Percentiles rank a stretch among this genome's conserved stretches.
These are phyloP conservation scores for Rhinopithecus roxellana DNA, from an alignment of 2,113 vertebrate species.

Conservation along the genomic window DNA sequence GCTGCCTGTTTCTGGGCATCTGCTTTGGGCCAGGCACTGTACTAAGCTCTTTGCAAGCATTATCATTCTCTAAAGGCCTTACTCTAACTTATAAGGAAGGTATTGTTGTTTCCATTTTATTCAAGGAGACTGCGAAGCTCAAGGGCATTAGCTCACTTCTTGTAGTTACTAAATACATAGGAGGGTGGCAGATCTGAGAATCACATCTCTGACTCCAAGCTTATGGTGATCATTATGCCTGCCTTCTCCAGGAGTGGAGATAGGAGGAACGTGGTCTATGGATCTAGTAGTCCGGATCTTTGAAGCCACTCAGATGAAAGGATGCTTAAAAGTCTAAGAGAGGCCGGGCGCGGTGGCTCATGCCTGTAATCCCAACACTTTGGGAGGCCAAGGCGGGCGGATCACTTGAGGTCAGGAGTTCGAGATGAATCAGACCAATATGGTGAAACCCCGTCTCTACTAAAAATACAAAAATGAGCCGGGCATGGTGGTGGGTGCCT, in stretches of 20 bases:
- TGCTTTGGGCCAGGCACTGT: not conserved
- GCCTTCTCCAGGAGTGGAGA: not conserved
- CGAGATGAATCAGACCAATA: too few species aligned
- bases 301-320: not conserved
- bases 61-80: not conserved
- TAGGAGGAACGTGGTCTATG: not conserved
- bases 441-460: too few species aligned
- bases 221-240: not conserved
- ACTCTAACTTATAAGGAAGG: not conserved
- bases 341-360: too few species aligned
- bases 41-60: not conserved
- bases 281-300: not conserved
- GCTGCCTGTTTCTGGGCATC: not conserved
- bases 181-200: not conserved
- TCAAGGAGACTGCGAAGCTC: not conserved
- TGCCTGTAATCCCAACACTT: too few species aligned
- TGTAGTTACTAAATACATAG: not conserved
- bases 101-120: not conserved
- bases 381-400: too few species aligned
- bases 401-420: too few species aligned
- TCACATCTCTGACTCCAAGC: not conserved
- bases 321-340: not conserved
- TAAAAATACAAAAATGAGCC: too few species aligned
- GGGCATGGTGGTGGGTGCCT: too few species aligned
- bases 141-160: not conserved